These are phyloP conservation scores for Pocota personata DNA, from an alignment of 2,888 invertebrate genomes.

Conservation along the genomic window DNA sequence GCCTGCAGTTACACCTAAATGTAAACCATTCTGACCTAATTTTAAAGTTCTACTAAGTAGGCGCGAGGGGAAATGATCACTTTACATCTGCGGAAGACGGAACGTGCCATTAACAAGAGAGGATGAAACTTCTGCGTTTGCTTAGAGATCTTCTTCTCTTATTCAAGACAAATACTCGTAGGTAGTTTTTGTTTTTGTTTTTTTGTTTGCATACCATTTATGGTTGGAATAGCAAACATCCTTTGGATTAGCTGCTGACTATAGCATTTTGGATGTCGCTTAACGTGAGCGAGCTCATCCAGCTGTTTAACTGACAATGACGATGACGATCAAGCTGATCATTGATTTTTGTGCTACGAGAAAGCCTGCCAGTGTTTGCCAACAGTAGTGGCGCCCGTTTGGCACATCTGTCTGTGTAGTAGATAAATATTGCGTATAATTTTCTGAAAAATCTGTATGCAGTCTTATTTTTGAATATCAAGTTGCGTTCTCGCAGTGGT, in stretches of 20 bases:
- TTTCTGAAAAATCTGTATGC: constrained; percentile 24
- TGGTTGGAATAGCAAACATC: constrained; percentile 48
- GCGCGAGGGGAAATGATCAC: constrained; percentile 16
- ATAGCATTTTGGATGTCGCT: neutral
- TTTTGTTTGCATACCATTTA: constrained; percentile 62
- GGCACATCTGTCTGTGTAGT: constrained; percentile 47
- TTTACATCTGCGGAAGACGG: constrained; percentile 29
- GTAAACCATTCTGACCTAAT: constrained; percentile 9
- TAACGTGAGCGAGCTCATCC: constrained; percentile 44
- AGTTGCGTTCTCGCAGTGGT: constrained; percentile 32
- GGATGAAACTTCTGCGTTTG: neutral
- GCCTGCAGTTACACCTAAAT: neutral
- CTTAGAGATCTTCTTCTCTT: constrained; percentile 14
- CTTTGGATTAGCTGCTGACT: constrained; percentile 53
- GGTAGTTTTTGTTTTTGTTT: neutral
- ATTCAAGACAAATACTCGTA: constrained; percentile 42
- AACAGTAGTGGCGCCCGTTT: constrained; percentile 64
- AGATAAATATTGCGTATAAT: constrained; percentile 60
- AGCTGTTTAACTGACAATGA: constrained; percentile 35
- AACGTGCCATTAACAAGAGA: constrained; percentile 53
- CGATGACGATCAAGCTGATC: constrained; percentile 48
- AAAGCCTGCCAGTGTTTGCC: constrained; percentile 40
- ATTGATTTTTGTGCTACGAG: constrained; percentile 41
- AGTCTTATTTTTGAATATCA: constrained; percentile 36
- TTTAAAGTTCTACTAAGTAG: neutral